These are phyloP conservation scores for Epiperipatus broadwayi DNA, from an alignment of 2,888 invertebrate species.

Conservation along the genomic window DNA sequence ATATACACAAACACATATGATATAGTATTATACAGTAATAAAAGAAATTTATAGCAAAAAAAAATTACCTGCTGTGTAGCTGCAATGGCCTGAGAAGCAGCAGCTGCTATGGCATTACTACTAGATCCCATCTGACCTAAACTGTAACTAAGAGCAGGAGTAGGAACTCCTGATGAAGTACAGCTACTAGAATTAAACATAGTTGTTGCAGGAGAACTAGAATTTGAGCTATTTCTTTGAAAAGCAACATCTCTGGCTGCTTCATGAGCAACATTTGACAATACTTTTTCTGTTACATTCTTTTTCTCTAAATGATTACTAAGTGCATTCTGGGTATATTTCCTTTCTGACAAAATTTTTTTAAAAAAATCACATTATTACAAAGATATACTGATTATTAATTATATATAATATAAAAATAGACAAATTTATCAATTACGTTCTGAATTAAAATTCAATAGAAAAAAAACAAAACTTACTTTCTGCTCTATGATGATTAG, in stretches of 20 bases:
- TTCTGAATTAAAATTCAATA: background rate
- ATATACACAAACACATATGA: background rate
- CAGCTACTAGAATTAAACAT: constrained; percentile 16
- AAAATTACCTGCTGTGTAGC: constrained; percentile 67
- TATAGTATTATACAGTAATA: background rate
- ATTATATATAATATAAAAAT: constrained; percentile 16
- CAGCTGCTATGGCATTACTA: constrained; percentile 69
- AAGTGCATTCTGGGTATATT: no score
- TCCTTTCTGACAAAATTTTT: no score
- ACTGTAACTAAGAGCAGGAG: constrained; percentile 23
- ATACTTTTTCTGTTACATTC: constrained; percentile 24
- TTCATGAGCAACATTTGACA: constrained; percentile 26
- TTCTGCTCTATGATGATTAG: constrained; percentile 24
- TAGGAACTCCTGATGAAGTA: constrained; percentile 14
- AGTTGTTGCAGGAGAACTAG: constrained; percentile 16
- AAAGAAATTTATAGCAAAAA: no score
- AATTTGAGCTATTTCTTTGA: constrained; percentile 12
- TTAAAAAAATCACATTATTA: constrained; percentile 11
- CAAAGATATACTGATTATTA: constrained; percentile 16
- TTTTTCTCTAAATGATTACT: constrained; percentile 20
- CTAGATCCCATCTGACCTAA: constrained; percentile 68
- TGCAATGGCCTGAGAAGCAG: constrained; percentile 85
- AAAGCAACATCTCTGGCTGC: constrained; percentile 21
- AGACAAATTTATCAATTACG: constrained; percentile 13
- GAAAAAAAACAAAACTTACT: constrained; percentile 21